A percentile compares a stretch with the other conserved stretches of the same genome.
Conservation (phyloP, 2,797 vertebrate species). For the Eulemur mongoz region DNA sequence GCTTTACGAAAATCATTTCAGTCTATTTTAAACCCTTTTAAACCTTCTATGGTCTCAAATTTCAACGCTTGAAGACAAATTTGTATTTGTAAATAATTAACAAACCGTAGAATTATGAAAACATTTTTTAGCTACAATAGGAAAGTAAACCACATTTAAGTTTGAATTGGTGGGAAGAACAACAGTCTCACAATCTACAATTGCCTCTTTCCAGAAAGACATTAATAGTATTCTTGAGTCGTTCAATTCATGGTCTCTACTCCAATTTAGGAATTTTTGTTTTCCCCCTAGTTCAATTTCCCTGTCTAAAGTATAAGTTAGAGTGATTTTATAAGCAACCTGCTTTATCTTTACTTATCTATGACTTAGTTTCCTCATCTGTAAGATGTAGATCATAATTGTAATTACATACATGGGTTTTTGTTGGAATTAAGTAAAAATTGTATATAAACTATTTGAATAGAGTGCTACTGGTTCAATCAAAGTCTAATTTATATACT, state of each 20-base stretch:
- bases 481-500: not conserved
- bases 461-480: not conserved
- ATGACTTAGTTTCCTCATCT: not conserved
- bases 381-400: not conserved
- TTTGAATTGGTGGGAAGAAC: not conserved
- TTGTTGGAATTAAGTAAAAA: not conserved
- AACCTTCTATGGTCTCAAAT: not conserved
- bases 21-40: not conserved
- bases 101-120: not conserved
- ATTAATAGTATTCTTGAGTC: not conserved
- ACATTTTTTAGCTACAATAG: not conserved
- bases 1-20: not conserved
- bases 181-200: not conserved
- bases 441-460: not conserved
- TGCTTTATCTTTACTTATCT: not conserved
- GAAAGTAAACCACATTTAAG: not conserved
- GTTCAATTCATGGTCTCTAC: not conserved
- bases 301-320: not conserved
- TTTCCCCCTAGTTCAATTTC: not conserved
- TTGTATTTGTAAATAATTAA: not conserved
- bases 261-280: not conserved
- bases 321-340: not conserved
- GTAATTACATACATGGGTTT: fast-evolving
- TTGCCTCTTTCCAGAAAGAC: not conserved
- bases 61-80: not conserved